Percentiles rank a stretch among this genome's conserved stretches.
These are phyloP conservation scores for Dipodomys spectabilis DNA, from an alignment of 2,113 vertebrate species.

Conservation along the genomic window DNA sequence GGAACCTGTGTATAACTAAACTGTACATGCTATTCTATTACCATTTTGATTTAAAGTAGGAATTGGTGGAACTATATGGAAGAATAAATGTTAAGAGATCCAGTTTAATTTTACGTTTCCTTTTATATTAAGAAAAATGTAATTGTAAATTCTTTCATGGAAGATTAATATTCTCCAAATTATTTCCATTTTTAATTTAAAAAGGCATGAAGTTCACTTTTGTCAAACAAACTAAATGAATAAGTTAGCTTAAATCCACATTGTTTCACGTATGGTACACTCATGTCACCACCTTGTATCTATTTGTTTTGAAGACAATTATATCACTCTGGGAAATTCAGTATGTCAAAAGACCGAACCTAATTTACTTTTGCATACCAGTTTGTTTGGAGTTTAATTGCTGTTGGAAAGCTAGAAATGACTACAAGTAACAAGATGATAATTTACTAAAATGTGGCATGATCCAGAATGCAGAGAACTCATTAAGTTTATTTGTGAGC, in stretches of 20 bases:
- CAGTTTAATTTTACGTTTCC: not conserved
- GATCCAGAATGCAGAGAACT: slow-evolving; percentile 10
- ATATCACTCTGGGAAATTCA: slow-evolving; percentile 34
- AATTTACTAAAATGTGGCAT: slow-evolving; percentile 60
- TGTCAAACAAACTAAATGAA: slow-evolving; percentile 25
- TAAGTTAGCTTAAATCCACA: slow-evolving; percentile 44
- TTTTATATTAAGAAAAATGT: not conserved
- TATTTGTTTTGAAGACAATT: slow-evolving; percentile 35
- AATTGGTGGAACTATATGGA: not conserved
- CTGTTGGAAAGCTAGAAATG: slow-evolving; percentile 44
- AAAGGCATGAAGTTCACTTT: not conserved
- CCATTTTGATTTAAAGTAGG: slow-evolving; percentile 20
- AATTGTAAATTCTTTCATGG: not conserved
- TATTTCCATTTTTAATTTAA: slow-evolving; percentile 46
- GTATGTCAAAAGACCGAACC: not conserved
- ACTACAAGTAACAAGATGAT: slow-evolving; percentile 53
- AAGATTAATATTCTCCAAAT: not conserved
- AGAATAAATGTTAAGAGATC: not conserved
- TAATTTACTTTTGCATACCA: slow-evolving; percentile 59
- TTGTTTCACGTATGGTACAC: slow-evolving; percentile 10
- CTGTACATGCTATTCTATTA: slow-evolving; percentile 4
- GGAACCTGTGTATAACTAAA: not conserved
- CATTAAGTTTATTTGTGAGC: slow-evolving; percentile 57
- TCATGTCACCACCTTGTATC: not conserved
- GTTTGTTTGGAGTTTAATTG: slow-evolving; percentile 49